Percentiles rank a stretch among this genome's conserved stretches.
These are phyloP conservation scores for Pristionchus mayeri DNA, from an alignment of 2,888 invertebrate species.

Conservation along the genomic window DNA sequence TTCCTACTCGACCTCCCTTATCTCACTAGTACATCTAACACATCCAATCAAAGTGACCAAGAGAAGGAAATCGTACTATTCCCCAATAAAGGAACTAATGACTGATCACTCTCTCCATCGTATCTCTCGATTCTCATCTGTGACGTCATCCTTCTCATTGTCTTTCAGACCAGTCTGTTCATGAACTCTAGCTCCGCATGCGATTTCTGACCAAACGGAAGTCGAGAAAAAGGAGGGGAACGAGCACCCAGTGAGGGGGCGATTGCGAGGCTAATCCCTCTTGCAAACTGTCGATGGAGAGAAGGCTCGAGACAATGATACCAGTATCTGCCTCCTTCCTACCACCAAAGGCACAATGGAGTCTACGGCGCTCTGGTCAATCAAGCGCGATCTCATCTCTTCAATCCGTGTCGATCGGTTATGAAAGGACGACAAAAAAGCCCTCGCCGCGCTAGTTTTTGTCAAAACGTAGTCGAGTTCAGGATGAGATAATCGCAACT, in stretches of 20 bases:
- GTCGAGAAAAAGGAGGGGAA: conserved; percentile 15
- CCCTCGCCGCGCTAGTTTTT: not conserved
- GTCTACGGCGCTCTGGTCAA: not conserved
- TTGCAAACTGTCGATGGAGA: conserved; percentile 1
- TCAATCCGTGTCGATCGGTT: not conserved
- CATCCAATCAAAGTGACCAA: not conserved
- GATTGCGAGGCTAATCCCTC: not conserved
- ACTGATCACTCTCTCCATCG: too few species aligned
- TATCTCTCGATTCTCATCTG: too few species aligned
- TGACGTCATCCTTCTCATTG: not conserved
- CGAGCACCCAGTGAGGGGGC: not conserved
- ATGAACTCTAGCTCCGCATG: not conserved
- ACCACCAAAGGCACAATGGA: too few species aligned
- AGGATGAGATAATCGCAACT: not conserved
- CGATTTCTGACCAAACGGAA: not conserved
- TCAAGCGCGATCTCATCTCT: conserved; percentile 33
- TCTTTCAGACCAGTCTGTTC: not conserved
- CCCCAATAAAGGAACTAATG: not conserved
- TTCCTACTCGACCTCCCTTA: conserved; percentile 35
- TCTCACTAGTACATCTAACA: conserved; percentile 35
- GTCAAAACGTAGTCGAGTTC: not conserved
- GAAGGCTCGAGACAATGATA: conserved; percentile 29
- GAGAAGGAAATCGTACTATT: conserved; percentile 22
- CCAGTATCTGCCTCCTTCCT: not conserved
- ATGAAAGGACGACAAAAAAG: not conserved